Evolutionary conservation across 2,888 invertebrate species (phyloP), one percentile per base, ranked within the genome.

Genomic region (Ceramica pisi): DNA sequence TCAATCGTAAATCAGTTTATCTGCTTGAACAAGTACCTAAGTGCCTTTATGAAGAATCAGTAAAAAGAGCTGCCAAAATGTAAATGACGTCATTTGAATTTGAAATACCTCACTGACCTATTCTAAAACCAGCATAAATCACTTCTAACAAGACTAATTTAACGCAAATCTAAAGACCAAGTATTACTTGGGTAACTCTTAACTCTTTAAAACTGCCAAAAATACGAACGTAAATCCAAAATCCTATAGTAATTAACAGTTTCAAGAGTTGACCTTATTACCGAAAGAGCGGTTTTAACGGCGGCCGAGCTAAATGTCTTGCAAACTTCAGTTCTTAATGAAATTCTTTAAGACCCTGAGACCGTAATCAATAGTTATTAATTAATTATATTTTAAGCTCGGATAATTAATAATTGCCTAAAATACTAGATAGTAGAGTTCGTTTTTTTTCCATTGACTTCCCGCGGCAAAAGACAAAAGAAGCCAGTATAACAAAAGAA

Each of bases 171-270:
- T 12, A 23, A 62, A 62, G 38, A 60, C 51, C 16, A 72, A 57
- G 21, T 10, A 46, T 35, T 21, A 38, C 51, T 74, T 26, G 19
- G 2, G 10, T 1, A 74, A 21, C 5, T 46, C 6, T 35, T 31
- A 62, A 38, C 5, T 38, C 12, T 26, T 53, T 48, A 26, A 51
- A 63, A 59, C 38, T 31, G 38, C 50, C n/a, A 56, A 66, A 75
- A 75, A 56, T 31, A 26, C 26, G 23, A 41, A 2, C 16, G 14
- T 53, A n/a, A 50, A 44, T 44, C 12, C 4, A 6, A 48, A 78
- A 75, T 64, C 50, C 41, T 60, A 56, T 50, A n/a, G 8, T 50
- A 66, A 80, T 80, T 68, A 78, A 67, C 64, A 44, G 16, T 46
- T 60, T 50, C 21, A 67, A 35, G 31, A 64, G 51, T 53, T 44